Evolutionary conservation across 2,797 vertebrate genomes (phyloP).

Genomic region (Oreonectes daqikongensis): DNA sequence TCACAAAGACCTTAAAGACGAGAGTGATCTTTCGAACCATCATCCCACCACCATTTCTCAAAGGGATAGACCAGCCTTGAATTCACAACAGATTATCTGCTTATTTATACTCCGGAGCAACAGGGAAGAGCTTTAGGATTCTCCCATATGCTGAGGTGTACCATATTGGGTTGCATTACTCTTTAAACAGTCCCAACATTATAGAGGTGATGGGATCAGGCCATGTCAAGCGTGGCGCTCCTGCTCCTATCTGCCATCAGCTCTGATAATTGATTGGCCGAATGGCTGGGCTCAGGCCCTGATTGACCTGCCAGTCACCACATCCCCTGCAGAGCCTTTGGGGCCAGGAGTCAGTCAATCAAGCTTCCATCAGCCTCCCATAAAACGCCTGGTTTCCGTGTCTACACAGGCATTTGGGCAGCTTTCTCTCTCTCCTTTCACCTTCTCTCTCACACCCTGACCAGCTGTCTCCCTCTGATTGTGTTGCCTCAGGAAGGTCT

Average conservation of each 20-base stretch:
- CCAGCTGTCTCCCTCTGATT: constrained; percentile 59
- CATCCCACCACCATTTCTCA: constrained; percentile 21
- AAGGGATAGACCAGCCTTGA: not conserved
- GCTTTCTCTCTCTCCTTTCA: constrained; percentile 20
- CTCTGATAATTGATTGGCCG: constrained; percentile 73
- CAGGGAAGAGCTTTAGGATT: not conserved
- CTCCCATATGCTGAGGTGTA: not conserved
- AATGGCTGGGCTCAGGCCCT: constrained; percentile 58
- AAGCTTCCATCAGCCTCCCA: constrained; percentile 74
- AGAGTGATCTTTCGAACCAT: not conserved
- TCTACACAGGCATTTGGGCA: constrained; percentile 62
- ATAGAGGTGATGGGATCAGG: constrained; percentile 58
- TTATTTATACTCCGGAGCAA: not conserved
- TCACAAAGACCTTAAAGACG: not conserved
- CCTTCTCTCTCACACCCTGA: constrained; percentile 9
- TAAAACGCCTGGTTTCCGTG: constrained; percentile 68
- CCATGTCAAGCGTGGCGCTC: constrained; percentile 56
- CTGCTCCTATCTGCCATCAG: constrained; percentile 61
- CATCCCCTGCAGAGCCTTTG: constrained; percentile 61
- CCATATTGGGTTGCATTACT: constrained; percentile 1
- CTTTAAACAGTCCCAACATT: constrained; percentile 26
- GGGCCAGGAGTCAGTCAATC: constrained; percentile 74
- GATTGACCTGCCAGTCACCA: constrained; percentile 79
- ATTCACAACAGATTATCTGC: not conserved
- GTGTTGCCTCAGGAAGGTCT: not conserved